These are phyloP conservation scores for Puffinus mauretanicus DNA, from an alignment of 2,113 vertebrate species.

Conservation along the genomic window DNA sequence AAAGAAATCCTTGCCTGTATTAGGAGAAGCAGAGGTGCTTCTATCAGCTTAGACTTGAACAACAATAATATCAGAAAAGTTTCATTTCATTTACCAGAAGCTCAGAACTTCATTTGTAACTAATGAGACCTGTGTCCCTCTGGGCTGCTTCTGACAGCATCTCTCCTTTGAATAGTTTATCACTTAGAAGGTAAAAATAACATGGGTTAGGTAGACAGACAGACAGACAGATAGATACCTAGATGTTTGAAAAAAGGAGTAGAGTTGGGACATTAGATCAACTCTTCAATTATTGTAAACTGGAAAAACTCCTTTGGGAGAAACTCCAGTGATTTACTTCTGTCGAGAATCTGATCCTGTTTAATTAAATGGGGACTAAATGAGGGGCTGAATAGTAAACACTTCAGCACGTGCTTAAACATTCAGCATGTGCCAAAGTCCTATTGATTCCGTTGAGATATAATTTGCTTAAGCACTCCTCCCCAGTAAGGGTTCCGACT, in stretches of 20 bases:
- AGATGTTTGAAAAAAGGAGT: background rate
- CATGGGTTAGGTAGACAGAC: background rate
- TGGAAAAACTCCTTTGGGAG: conserved; percentile 33
- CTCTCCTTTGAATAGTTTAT: conserved; percentile 32
- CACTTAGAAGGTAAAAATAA: conserved; percentile 24
- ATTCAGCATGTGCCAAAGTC: conserved; percentile 42
- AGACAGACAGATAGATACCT: background rate
- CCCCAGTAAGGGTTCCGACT: background rate
- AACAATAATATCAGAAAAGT: conserved; percentile 59
- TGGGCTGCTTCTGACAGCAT: conserved; percentile 57
- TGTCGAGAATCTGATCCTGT: conserved; percentile 22
- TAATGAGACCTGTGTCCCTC: conserved; percentile 66
- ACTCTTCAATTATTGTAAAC: conserved; percentile 16
- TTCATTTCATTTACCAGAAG: conserved; percentile 74
- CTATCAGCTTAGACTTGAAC: conserved; percentile 61
- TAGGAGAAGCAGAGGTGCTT: conserved; percentile 64
- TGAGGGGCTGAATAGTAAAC: conserved; percentile 50
- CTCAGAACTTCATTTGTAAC: conserved; percentile 77
- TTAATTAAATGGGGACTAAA: conserved; percentile 61
- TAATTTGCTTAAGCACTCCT: conserved; percentile 43
- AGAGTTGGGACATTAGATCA: background rate
- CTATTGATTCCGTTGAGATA: conserved; percentile 38
- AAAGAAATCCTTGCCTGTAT: conserved; percentile 57
- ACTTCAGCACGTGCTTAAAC: conserved; percentile 52
- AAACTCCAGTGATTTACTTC: conserved; percentile 24